Evolutionary conservation across 1,140 invertebrate genomes (phyloP).

Genomic region (Platyura marginata): DNA sequence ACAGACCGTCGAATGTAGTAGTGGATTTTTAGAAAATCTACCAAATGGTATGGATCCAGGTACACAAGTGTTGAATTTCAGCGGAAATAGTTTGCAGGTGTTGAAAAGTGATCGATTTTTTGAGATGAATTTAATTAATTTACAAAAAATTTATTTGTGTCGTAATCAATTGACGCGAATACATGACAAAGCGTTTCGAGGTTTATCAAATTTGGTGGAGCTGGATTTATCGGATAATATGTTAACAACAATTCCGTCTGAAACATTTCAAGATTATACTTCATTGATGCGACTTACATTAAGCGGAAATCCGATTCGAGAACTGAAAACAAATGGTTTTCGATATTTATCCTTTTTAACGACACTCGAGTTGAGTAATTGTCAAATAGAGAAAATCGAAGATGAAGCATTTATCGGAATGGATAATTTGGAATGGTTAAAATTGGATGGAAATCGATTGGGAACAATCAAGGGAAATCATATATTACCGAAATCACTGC

Average conservation of each 20-base stretch:
- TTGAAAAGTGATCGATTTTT: constrained; percentile 58
- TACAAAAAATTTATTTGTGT: constrained; percentile 68
- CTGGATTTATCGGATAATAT: constrained; percentile 71
- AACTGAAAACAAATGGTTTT: constrained; percentile 56
- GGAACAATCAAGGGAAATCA: constrained; percentile 43
- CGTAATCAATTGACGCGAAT: constrained; percentile 57
- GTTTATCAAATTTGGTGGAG: constrained; percentile 73
- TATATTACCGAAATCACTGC: constrained; percentile 50
- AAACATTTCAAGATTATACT: constrained; percentile 54
- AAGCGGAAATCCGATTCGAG: constrained; percentile 60
- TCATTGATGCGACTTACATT: constrained; percentile 64
- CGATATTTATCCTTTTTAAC: constrained; percentile 50
- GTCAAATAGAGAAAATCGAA: constrained; percentile 55
- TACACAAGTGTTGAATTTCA: constrained; percentile 74
- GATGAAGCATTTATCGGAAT: constrained; percentile 65
- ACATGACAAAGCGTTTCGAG: constrained; percentile 57
- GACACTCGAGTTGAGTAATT: constrained; percentile 63
- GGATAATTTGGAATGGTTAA: constrained; percentile 62
- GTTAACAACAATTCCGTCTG: constrained; percentile 52
- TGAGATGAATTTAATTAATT: constrained; percentile 57
- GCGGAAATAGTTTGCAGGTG: constrained; percentile 58
- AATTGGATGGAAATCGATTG: constrained; percentile 63
- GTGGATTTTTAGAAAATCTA: constrained; percentile 49
- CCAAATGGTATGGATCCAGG: constrained; percentile 70
- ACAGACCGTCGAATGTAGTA: constrained; percentile 69